Evolutionary conservation across 2,797 vertebrate species (phyloP), one percentile per base, ranked within the genome.

Genomic region (Tadarida brasiliensis): DNA sequence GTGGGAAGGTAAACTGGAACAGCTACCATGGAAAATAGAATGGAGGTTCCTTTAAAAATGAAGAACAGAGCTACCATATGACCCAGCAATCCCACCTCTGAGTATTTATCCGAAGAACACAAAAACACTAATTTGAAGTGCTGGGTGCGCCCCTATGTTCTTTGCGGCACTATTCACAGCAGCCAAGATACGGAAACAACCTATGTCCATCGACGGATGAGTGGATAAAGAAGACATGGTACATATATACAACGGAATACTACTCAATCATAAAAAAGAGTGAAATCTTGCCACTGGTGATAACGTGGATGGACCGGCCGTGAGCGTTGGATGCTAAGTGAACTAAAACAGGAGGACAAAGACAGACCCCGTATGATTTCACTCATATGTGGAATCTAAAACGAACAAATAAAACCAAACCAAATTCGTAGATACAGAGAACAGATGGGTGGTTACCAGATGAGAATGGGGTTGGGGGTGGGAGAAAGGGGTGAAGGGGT

Each of bases 311-410:
- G 54, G 14, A 39, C 33, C 54, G 14, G 28, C 54, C 54, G 0
- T 5, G 33, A 17, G 77, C 1, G 1, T 17, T 3, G 5, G 3
- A 12, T 1, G 11, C 12, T 26, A 56, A 16, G 47, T 16, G 54
- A 56, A 24, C 9, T 26, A 15, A 57, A 22, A 35, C 33, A 26
- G 76, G 15, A 17, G 51, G 11, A 47, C 26, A 22, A 57, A 35
- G 76, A 26, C 51, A 35, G 9, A 57, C 33, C 10, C 8, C 2
- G 1, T 5, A 14, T 5, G 33, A 17, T 15, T 39, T 57, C 54
- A 57, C 77, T 26, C 33, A 39, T 2, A 3, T 0, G 54, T 7
- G 9, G 33, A 80, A 39, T 28, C 14, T 35, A 39, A 26, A 59
- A 39, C 54, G 26, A 54, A 33, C 1, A 20, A 33, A 77, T 22